phyloP scores from a whole-genome alignment of 2,113 vertebrate genomes.

The Bettongia penicillata region DNA sequence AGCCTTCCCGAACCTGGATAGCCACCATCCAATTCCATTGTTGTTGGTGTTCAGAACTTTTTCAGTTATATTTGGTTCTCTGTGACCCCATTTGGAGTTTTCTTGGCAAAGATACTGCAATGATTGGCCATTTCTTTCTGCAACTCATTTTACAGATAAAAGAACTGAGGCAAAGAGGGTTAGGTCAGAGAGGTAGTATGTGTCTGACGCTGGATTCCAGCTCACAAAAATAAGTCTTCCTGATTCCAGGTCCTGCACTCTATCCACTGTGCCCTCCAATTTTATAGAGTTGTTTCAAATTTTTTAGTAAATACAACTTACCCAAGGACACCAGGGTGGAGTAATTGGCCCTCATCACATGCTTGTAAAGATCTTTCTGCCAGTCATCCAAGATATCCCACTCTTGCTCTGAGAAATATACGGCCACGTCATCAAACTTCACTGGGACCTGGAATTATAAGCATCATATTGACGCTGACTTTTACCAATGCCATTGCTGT shows the following conservation, averaged over 20 bases:
- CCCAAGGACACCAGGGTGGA: conserved; percentile 56
- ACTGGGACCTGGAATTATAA: conserved; percentile 51
- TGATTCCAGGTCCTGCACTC: neutral
- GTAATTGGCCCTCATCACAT: conserved; percentile 62
- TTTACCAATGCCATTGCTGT: neutral
- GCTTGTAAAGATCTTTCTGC: conserved; percentile 62
- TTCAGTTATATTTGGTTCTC: neutral
- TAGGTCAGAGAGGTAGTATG: neutral
- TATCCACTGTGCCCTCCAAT: neutral
- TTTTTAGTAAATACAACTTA: conserved; percentile 22
- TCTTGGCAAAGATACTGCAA: neutral
- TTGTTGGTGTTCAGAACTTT: neutral
- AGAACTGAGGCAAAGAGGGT: neutral
- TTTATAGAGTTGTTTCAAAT: neutral
- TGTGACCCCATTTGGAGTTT: neutral
- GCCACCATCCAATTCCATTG: neutral
- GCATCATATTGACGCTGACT: neutral
- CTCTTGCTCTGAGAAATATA: conserved; percentile 56
- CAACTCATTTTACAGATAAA: neutral
- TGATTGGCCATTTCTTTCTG: neutral
- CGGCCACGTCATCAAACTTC: conserved; percentile 61
- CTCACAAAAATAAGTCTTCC: neutral
- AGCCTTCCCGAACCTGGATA: neutral
- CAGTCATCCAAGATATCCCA: conserved; percentile 55
- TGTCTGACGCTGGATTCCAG: neutral